Conservation (phyloP, 1,140 invertebrate species). For the Pristionchus pacificus region DNA sequence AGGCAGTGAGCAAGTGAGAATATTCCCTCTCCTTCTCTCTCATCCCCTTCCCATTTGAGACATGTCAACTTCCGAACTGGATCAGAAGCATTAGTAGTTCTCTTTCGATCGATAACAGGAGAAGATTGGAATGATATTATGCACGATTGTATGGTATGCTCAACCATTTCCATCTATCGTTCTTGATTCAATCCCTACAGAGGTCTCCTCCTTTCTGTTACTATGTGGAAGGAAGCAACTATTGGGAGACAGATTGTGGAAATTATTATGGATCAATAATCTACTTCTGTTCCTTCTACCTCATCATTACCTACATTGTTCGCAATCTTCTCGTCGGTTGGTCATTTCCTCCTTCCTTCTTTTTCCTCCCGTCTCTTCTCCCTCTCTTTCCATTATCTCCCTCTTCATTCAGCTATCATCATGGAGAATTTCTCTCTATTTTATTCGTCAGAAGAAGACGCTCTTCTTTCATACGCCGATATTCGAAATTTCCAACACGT, state of each 20-base stretch:
- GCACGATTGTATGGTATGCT: constrained; percentile 83
- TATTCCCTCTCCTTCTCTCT: too few species aligned
- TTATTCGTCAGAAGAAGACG: constrained; percentile 99
- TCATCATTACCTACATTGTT: constrained; percentile 99
- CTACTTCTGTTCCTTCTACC: constrained; percentile 99
- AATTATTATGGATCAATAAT: constrained; percentile 75
- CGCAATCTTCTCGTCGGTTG: constrained; percentile 93
- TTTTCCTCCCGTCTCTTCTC: constrained; percentile 24
- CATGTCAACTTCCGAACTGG: constrained; percentile 94
- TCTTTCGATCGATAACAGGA: constrained; percentile 97
- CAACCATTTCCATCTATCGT: constrained; percentile 54
- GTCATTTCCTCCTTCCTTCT: constrained; percentile 53
- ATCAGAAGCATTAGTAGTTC: constrained; percentile 88
- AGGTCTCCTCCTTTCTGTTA: constrained; percentile 78
- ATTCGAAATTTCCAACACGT: constrained; percentile 96
- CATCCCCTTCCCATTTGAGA: constrained; percentile 48
- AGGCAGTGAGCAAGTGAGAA: constrained; percentile 83
- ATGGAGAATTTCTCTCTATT: constrained; percentile 99
- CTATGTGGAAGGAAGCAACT: constrained; percentile 78
- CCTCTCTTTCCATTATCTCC: not conserved
- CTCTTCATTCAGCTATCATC: constrained; percentile 80
- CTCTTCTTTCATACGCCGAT: constrained; percentile 81
- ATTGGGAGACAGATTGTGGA: constrained; percentile 97
- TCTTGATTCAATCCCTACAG: constrained; percentile 53
- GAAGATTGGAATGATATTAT: constrained; percentile 99